Conservation (phyloP, 1,140 invertebrate genomes). For the Rhagoletis pomonella region DNA sequence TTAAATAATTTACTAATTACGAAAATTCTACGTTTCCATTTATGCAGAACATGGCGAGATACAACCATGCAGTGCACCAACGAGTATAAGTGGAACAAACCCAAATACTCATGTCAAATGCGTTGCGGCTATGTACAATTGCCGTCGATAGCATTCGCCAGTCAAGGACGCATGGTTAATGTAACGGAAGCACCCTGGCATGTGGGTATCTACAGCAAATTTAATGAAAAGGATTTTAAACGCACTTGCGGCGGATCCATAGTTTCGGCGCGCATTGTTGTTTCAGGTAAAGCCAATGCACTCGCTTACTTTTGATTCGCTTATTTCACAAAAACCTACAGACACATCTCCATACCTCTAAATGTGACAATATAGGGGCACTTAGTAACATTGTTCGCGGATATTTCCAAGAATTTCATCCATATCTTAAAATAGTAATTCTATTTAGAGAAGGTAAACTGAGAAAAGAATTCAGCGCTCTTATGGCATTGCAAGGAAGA, state of each 20-base stretch:
- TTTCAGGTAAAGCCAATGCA: conserved; percentile 60
- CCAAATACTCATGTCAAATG: conserved; percentile 14
- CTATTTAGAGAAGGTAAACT: too few species aligned
- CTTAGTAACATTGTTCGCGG: too few species aligned
- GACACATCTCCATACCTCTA: too few species aligned
- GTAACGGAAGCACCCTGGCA: conserved; percentile 75
- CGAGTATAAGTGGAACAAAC: not conserved
- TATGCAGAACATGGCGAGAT: not conserved
- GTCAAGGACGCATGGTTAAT: conserved; percentile 18
- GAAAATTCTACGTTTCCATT: not conserved
- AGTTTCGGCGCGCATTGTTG: conserved; percentile 67
- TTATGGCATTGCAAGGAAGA: too few species aligned
- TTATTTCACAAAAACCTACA: too few species aligned
- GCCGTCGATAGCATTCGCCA: not conserved
- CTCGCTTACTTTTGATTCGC: not conserved
- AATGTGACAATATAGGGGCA: too few species aligned
- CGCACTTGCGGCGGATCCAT: conserved; percentile 75
- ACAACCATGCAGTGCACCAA: conserved; percentile 8
- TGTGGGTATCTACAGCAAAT: conserved; percentile 74
- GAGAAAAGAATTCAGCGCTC: too few species aligned
- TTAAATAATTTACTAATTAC: not conserved
- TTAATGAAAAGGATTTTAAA: conserved; percentile 55
- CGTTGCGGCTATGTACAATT: conserved; percentile 46
- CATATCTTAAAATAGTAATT: too few species aligned
- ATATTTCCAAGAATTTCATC: too few species aligned